A percentile compares a stretch with the other conserved stretches of the same genome.
Evolutionary conservation across 2,888 invertebrate genomes (phyloP).

Genomic region (Dryomyza anilis): DNA sequence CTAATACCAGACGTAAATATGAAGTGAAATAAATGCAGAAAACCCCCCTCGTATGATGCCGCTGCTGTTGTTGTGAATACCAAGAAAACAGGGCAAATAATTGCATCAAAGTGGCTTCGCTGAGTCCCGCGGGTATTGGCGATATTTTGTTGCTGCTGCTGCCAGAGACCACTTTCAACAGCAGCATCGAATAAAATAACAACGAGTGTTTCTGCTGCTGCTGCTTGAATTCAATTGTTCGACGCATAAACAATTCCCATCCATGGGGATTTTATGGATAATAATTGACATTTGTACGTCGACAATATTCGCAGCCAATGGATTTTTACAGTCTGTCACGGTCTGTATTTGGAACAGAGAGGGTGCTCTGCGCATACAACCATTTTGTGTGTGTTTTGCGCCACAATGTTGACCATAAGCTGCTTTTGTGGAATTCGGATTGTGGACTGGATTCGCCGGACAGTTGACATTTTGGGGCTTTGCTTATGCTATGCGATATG

Average conservation of each 20-base stretch:
- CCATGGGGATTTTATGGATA: conserved; percentile 7
- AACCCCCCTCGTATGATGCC: no score
- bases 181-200: background rate
- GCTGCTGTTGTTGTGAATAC: no score
- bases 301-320: no score
- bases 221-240: conserved; percentile 7
- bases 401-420: conserved; percentile 5
- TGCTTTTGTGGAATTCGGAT: conserved; percentile 5
- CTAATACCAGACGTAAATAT: background rate
- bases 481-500: no score
- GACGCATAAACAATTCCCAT: conserved; percentile 12
- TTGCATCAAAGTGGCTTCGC: background rate
- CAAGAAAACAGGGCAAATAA: conserved; percentile 4
- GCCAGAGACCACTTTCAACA: background rate
- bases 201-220: background rate
- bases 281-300: conserved; percentile 12
- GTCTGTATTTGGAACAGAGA: no score
- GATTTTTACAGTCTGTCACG: no score
- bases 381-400: no score
- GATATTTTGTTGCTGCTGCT: no score
- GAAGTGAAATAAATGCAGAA: background rate
- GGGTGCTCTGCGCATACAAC: no score
- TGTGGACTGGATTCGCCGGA: background rate
- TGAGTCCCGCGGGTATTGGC: background rate
- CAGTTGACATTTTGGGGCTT: background rate